phyloP scores from a whole-genome alignment of 2,888 invertebrate species.

The Sphaeridia pumilis region DNA sequence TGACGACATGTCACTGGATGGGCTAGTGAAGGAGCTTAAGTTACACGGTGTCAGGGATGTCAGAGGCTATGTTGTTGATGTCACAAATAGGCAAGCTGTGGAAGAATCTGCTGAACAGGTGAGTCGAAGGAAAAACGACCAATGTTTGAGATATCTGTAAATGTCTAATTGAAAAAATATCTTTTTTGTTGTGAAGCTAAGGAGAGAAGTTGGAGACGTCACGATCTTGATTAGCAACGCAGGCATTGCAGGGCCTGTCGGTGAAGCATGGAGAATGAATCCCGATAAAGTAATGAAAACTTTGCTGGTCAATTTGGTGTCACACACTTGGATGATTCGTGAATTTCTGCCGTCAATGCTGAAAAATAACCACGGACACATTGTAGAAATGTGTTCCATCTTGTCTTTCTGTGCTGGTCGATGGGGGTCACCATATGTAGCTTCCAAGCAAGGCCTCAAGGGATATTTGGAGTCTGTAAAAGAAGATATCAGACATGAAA shows the following conservation, averaged over 20 bases:
- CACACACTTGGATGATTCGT: background rate
- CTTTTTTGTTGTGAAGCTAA: background rate
- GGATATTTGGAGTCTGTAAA: background rate
- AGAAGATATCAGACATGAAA: background rate
- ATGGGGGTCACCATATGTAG: background rate
- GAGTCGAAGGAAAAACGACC: too few relatives aligned
- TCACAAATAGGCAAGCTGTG: background rate
- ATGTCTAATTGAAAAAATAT: too few relatives aligned
- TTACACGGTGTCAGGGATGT: background rate
- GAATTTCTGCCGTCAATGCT: background rate
- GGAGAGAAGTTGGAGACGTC: background rate
- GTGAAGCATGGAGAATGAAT: background rate
- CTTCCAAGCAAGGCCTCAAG: background rate
- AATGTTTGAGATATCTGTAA: too few relatives aligned
- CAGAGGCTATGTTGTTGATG: background rate
- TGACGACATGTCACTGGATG: background rate
- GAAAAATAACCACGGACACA: background rate
- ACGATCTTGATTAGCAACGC: background rate
- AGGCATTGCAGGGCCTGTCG: background rate
- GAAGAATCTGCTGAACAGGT: background rate
- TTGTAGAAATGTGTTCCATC: background rate
- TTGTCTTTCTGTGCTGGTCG: background rate
- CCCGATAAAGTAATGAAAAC: background rate
- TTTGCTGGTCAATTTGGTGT: background rate
- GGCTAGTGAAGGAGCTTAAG: background rate